Evolutionary conservation across 37 sponge, comb jelly and placozoan genomes (phyloP).

Genomic region (Lycopodina hypogea): DNA sequence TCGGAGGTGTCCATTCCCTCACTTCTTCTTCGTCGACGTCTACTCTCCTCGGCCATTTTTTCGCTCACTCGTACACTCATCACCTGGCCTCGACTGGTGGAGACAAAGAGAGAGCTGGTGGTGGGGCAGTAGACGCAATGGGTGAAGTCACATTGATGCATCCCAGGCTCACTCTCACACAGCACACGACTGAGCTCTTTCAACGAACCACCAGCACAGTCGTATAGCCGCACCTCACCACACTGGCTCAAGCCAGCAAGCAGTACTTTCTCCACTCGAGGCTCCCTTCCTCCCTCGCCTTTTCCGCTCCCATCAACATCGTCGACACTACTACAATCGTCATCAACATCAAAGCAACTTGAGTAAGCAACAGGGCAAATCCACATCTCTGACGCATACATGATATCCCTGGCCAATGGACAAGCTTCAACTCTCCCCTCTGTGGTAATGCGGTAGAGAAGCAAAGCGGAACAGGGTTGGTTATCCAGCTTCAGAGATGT

Average conservation of each 20-base stretch:
- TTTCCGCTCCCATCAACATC: not conserved
- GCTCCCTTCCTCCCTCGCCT: not conserved
- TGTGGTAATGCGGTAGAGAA: not conserved
- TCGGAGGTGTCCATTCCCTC: not conserved
- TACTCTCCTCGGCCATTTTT: not conserved
- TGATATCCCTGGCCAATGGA: not conserved
- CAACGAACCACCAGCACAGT: not conserved
- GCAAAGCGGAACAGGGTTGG: not conserved
- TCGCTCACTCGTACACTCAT: not conserved
- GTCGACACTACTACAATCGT: not conserved
- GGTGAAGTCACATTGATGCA: not conserved
- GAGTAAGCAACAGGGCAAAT: not conserved
- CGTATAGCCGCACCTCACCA: slow-evolving; percentile 26
- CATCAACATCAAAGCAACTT: no score
- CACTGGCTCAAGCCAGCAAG: slow-evolving; percentile 5
- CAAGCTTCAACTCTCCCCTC: not conserved
- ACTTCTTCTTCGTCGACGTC: not conserved
- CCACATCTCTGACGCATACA: not conserved
- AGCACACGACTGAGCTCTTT: not conserved
- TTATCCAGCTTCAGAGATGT: not conserved
- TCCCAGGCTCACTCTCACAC: not conserved
- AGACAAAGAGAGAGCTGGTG: slow-evolving; percentile 12
- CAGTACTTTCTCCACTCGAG: not conserved
- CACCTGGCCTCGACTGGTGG: not conserved
- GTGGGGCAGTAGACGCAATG: slow-evolving; percentile 13